Evolutionary conservation across 2,113 vertebrate species (phyloP).

Genomic region (Perca fluviatilis): DNA sequence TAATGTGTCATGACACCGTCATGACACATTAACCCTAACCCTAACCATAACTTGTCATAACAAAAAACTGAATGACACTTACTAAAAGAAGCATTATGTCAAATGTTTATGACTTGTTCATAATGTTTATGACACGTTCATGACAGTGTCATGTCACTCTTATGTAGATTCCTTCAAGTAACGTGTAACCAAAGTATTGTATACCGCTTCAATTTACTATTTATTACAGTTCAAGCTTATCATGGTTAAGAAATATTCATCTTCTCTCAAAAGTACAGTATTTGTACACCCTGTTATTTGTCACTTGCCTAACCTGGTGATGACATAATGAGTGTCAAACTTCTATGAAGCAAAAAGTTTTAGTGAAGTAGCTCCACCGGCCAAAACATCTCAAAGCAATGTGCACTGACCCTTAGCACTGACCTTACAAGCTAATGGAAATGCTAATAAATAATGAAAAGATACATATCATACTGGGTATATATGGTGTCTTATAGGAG

Average conservation of each 20-base stretch:
- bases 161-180: too few species aligned
- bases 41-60: too few species aligned
- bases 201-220: background rate
- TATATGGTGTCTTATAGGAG: conserved; percentile 37
- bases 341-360: conserved; percentile 35
- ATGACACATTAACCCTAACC: too few species aligned
- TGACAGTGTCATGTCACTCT: too few species aligned
- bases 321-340: conserved; percentile 25
- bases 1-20: too few species aligned
- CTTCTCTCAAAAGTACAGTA: background rate
- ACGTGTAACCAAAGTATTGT: background rate
- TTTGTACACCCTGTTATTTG: background rate
- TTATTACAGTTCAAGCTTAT: background rate
- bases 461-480: conserved; percentile 46
- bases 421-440: conserved; percentile 58
- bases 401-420: conserved; percentile 47
- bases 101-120: too few species aligned
- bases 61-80: too few species aligned
- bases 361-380: conserved; percentile 33
- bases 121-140: too few species aligned
- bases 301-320: conserved; percentile 7
- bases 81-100: too few species aligned
- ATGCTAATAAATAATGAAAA: conserved; percentile 71
- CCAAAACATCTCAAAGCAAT: conserved; percentile 56
- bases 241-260: background rate